Conservation (phyloP, 2,113 vertebrate species). For the Brachypodius melanocephalos region DNA sequence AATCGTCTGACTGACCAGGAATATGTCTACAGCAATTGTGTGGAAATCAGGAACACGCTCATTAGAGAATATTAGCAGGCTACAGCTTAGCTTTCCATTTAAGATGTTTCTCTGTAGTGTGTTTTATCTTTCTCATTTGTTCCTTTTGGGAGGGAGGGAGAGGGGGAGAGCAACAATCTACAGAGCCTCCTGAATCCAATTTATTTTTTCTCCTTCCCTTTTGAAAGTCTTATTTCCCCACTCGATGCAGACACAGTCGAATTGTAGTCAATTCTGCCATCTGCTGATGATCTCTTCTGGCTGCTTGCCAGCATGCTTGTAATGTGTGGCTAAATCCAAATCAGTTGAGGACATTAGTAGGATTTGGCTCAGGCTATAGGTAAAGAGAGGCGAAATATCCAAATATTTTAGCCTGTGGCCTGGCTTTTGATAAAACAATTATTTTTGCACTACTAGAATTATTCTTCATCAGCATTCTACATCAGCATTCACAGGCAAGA, state of each 20-base stretch:
- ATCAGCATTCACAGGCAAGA: neutral
- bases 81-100: neutral
- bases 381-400: neutral
- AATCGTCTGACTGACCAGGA: neutral
- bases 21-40: neutral
- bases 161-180: neutral
- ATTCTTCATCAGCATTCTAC: neutral
- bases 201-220: neutral
- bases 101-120: neutral
- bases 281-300: conserved; percentile 35
- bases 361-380: neutral
- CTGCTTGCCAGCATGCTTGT: neutral
- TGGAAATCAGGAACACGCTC: neutral
- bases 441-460: neutral
- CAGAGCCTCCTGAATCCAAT: neutral
- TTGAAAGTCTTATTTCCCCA: neutral
- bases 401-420: neutral
- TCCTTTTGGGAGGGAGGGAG: neutral
- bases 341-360: neutral
- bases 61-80: neutral
- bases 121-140: neutral
- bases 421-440: neutral
- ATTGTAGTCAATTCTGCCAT: conserved; percentile 48
- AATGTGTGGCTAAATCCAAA: neutral
- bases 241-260: neutral